Base-by-base conservation (phyloP, 2,113 vertebrate species). In the Numenius arquata region DNA sequence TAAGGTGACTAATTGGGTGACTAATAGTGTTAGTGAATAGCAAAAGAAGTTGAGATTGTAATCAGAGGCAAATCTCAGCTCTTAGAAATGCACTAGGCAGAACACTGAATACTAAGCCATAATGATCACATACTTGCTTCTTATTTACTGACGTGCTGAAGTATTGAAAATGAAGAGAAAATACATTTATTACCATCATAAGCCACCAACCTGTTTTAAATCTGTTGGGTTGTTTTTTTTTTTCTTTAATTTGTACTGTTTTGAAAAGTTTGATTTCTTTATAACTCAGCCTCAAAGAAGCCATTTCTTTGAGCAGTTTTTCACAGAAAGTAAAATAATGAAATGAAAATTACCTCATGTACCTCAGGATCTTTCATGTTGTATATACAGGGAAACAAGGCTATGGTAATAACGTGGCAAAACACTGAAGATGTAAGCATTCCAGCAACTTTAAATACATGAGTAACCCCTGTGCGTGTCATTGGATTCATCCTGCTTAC, bases 31-130 rank as follows among this genome's bases (percentile, higher is more conserved):
- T 74, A 94, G 81, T 74, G 76, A 96, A 79, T 22, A 62, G 74
- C 58, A 90, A 73, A 80, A 94, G 78, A 84, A 71, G 19, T 55
- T 78, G 18, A 80, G 74, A 81, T 43, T 52, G 43, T 65, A 80
- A 96, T 91, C 92, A 88, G 92, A 90, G 87, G 76, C 9, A 68
- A 91, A 43, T 29, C 38, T 74, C 85, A 59, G 73, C 91, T 96
- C 34, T 73, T 73, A 68, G 58, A 68, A 96, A 76, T 17, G 32
- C 50, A 74, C 80, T 59, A 76, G 21, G 65, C 38, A 77, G 86
- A 95, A 72, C 58, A 61, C 32, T 56, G 84, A 88, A 71, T 34
- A 40, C 55, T 41, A 89, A 92, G 36, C 21, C 50, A 65, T 61
- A 79, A 67, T 17, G 45, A 94, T 63, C 63, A 74, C 41, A 59